phyloP scores from a whole-genome alignment of 2,888 invertebrate genomes.

The Apoda limacodes region DNA sequence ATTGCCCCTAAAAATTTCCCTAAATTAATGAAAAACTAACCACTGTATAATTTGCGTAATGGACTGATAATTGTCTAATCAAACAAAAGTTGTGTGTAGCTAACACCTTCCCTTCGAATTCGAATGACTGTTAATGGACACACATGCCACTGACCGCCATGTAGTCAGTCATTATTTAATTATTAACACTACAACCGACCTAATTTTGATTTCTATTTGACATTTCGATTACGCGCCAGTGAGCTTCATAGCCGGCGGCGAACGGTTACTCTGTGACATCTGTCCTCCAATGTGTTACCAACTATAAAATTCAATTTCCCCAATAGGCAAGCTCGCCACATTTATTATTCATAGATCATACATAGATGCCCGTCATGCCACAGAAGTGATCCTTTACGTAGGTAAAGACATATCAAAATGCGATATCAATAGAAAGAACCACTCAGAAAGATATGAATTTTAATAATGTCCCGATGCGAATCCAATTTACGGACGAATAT shows the following conservation, averaged over 20 bases:
- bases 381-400: slow-evolving; percentile 69
- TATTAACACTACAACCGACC: slow-evolving; percentile 69
- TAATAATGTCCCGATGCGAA: background rate
- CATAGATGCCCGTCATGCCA: slow-evolving; percentile 62
- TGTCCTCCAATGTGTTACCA: slow-evolving; percentile 66
- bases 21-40: slow-evolving; percentile 52
- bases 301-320: slow-evolving; percentile 71
- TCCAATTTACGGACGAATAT: background rate
- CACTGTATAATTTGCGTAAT: slow-evolving; percentile 58
- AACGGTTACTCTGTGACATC: slow-evolving; percentile 65
- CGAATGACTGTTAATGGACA: slow-evolving; percentile 35
- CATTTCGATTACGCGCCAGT: slow-evolving; percentile 56
- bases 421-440: slow-evolving; percentile 45
- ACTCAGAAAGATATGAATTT: no score
- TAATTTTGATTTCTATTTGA: slow-evolving; percentile 70
- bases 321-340: slow-evolving; percentile 64
- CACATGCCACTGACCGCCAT: slow-evolving; percentile 36
- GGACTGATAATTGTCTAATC: slow-evolving; percentile 65
- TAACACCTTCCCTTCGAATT: slow-evolving; percentile 42
- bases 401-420: slow-evolving; percentile 62
- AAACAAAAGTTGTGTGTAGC: slow-evolving; percentile 61
- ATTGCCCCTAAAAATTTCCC: no score
- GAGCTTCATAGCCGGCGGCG: slow-evolving; percentile 42
- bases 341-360: slow-evolving; percentile 68
- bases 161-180: slow-evolving; percentile 59